Percentiles rank a stretch among this genome's conserved stretches.
phyloP scores from a whole-genome alignment of 1,140 invertebrate genomes.

The Sitobion miscanthi region DNA sequence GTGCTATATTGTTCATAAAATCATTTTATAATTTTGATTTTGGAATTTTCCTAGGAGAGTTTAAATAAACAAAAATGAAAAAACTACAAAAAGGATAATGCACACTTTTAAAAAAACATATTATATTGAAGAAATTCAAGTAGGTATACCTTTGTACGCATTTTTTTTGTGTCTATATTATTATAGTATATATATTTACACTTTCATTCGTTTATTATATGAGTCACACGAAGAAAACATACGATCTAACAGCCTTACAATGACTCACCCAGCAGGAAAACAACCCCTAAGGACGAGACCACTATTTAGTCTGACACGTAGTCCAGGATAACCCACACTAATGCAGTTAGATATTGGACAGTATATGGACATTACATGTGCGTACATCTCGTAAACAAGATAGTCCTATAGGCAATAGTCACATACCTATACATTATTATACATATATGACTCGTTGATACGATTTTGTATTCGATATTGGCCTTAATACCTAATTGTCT shows the following conservation, averaged over 20 bases:
- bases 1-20: not conserved
- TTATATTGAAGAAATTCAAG: not conserved
- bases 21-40: not conserved
- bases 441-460: not conserved
- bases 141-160: not conserved
- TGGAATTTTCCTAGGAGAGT: not conserved
- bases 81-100: not conserved
- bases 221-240: constrained; percentile 44
- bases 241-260: not conserved
- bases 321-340: not conserved
- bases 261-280: constrained; percentile 14
- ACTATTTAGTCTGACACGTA: not conserved
- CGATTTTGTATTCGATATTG: not conserved
- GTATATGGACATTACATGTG: not conserved
- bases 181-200: not conserved
- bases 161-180: not conserved
- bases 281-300: not conserved
- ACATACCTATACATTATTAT: no score
- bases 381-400: not conserved
- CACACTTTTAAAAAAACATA: not conserved
- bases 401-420: no score
- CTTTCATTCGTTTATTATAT: not conserved
- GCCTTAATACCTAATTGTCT: not conserved
- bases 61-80: not conserved
- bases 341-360: not conserved